Evolutionary conservation across 2,888 invertebrate species (phyloP).

Genomic region (Neoscelio sp.): DNA sequence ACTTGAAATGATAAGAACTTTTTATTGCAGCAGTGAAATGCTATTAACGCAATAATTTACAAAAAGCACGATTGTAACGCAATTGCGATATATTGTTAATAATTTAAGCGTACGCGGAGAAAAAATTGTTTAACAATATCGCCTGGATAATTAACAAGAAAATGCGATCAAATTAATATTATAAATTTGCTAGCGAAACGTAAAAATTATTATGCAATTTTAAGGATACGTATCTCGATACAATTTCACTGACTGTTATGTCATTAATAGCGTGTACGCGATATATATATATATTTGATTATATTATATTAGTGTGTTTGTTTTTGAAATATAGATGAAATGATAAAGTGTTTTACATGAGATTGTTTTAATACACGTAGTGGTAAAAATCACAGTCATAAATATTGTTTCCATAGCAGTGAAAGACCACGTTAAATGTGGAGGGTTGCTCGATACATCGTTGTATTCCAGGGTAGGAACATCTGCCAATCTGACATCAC

Average conservation of each 20-base stretch:
- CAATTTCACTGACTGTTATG: slow-evolving; percentile 15
- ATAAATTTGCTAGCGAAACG: slow-evolving; percentile 15
- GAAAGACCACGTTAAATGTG: slow-evolving; percentile 44
- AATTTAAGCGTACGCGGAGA: slow-evolving; percentile 33
- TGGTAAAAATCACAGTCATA: slow-evolving; percentile 51
- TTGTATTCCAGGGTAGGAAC: slow-evolving; percentile 73
- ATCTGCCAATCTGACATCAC: slow-evolving; percentile 80
- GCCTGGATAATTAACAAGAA: not conserved
- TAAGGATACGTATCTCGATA: slow-evolving; percentile 12
- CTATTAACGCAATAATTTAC: slow-evolving; percentile 66
- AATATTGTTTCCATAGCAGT: slow-evolving; percentile 53
- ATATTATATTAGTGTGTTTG: too few relatives aligned
- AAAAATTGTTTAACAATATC: slow-evolving; percentile 33
- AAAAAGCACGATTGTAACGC: slow-evolving; percentile 57
- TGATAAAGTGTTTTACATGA: too few relatives aligned
- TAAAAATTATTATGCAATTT: slow-evolving; percentile 1
- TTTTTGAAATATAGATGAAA: too few relatives aligned
- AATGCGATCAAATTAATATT: not conserved
- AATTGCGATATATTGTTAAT: slow-evolving; percentile 55
- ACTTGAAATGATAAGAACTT: slow-evolving; percentile 59
- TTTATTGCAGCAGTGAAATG: slow-evolving; percentile 62
- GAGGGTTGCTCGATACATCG: slow-evolving; percentile 68
- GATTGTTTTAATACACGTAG: too few relatives aligned
- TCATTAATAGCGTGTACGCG: not conserved
- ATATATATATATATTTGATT: too few relatives aligned